Evolutionary conservation across 2,113 vertebrate species (phyloP).

Genomic region (Acanthisitta chloris): DNA sequence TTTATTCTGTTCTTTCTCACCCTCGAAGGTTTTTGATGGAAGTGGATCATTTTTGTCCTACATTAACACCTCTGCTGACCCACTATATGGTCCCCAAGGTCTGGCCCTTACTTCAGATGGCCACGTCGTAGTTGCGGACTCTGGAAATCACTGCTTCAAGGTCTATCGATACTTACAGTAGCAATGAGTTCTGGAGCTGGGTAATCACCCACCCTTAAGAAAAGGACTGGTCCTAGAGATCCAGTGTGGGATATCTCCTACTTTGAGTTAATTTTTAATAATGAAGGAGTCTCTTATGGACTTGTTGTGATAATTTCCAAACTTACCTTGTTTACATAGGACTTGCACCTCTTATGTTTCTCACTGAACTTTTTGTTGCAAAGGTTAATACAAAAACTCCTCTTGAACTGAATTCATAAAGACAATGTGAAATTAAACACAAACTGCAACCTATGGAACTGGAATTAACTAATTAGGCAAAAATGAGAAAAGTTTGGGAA

Average conservation of each 20-base stretch:
- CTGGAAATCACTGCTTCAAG: constrained; percentile 99
- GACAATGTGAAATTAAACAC: constrained; percentile 61
- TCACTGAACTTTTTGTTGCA: constrained; percentile 62
- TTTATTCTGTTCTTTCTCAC: constrained; percentile 26
- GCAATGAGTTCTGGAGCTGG: constrained; percentile 18
- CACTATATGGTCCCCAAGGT: constrained; percentile 95
- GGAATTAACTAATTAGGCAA: constrained; percentile 67
- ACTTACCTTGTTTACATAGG: constrained; percentile 75
- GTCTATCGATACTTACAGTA: constrained; percentile 95
- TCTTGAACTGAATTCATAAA: constrained; percentile 58
- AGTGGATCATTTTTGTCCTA: constrained; percentile 97
- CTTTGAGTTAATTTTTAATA: constrained; percentile 57
- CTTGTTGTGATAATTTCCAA: constrained; percentile 69
- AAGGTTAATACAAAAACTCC: constrained; percentile 44
- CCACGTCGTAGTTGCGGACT: constrained; percentile 96
- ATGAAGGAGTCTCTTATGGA: constrained; percentile 58
- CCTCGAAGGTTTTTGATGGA: constrained; percentile 91
- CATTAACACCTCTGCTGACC: constrained; percentile 97
- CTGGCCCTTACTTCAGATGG: constrained; percentile 94
- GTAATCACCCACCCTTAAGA: background rate
- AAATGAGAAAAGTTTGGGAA: constrained; percentile 23
- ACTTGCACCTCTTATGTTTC: constrained; percentile 65
- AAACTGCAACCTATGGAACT: constrained; percentile 65
- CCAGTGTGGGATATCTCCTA: constrained; percentile 49
- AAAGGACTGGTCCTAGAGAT: constrained; percentile 59